phyloP scores from a whole-genome alignment of 2,113 vertebrate genomes.

The Bos indicus region DNA sequence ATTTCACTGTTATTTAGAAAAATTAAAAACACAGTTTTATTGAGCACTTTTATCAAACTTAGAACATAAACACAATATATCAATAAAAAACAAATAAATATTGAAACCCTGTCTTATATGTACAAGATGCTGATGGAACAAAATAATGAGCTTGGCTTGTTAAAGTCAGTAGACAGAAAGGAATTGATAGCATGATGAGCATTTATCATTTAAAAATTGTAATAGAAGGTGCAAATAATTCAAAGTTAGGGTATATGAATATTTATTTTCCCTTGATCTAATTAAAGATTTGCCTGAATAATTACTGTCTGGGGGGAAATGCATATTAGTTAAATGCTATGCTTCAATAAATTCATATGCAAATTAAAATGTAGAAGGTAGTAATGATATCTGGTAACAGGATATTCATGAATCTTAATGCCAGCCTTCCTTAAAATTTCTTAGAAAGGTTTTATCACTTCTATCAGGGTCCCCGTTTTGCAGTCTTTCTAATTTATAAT shows the following conservation, averaged over 20 bases:
- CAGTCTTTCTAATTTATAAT: not conserved
- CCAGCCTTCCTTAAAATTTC: slow-evolving; percentile 8
- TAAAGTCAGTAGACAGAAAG: not conserved
- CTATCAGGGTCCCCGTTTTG: not conserved
- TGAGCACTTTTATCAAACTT: not conserved
- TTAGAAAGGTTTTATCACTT: not conserved
- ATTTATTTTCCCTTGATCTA: slow-evolving; percentile 58
- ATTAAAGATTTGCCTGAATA: slow-evolving; percentile 65
- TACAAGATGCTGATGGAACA: not conserved
- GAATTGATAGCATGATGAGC: not conserved
- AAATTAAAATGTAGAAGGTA: slow-evolving; percentile 49
- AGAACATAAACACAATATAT: not conserved
- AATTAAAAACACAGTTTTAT: not conserved
- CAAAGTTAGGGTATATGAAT: slow-evolving; percentile 45
- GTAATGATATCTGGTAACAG: not conserved
- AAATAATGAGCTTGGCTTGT: not conserved
- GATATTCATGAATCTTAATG: slow-evolving; percentile 13
- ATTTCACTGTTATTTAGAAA: not conserved
- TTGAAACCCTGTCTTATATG: not conserved
- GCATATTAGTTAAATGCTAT: slow-evolving; percentile 21
- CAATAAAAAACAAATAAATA: not conserved
- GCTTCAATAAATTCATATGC: slow-evolving; percentile 37
- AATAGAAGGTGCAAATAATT: slow-evolving; percentile 25
- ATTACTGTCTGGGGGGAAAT: slow-evolving; percentile 44
- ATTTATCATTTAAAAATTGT: slow-evolving; percentile 23